These are phyloP conservation scores for Vulpes lagopus DNA, from an alignment of 2,113 vertebrate species.

Conservation along the genomic window DNA sequence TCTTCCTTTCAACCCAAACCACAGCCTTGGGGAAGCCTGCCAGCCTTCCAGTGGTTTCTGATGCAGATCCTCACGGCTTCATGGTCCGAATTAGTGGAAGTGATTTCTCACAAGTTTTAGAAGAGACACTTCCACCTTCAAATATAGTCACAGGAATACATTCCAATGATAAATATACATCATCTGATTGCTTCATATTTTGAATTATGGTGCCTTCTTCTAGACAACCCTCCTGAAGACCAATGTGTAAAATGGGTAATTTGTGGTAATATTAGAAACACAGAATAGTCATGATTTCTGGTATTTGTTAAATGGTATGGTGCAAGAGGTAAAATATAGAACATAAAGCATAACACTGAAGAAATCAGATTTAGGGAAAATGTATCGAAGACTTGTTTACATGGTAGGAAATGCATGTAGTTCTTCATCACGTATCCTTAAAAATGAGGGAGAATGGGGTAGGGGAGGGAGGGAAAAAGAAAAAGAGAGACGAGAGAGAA, in stretches of 20 bases:
- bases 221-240: neutral
- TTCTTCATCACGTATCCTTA: neutral
- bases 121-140: neutral
- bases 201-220: neutral
- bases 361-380: neutral
- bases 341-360: neutral
- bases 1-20: conserved; percentile 47
- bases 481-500: neutral
- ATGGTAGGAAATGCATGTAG: neutral
- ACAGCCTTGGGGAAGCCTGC: neutral
- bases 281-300: neutral
- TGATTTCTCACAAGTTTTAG: neutral
- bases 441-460: neutral
- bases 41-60: conserved; percentile 30
- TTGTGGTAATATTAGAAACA: conserved; percentile 16
- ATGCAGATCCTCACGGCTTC: neutral
- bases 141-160: neutral
- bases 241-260: neutral
- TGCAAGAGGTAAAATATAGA: neutral
- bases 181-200: neutral
- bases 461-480: neutral
- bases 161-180: neutral
- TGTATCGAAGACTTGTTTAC: neutral
- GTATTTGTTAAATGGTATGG: neutral
- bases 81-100: neutral